Base-by-base conservation (phyloP, 2,888 invertebrate genomes). In the Agapostemon virescens region DNA sequence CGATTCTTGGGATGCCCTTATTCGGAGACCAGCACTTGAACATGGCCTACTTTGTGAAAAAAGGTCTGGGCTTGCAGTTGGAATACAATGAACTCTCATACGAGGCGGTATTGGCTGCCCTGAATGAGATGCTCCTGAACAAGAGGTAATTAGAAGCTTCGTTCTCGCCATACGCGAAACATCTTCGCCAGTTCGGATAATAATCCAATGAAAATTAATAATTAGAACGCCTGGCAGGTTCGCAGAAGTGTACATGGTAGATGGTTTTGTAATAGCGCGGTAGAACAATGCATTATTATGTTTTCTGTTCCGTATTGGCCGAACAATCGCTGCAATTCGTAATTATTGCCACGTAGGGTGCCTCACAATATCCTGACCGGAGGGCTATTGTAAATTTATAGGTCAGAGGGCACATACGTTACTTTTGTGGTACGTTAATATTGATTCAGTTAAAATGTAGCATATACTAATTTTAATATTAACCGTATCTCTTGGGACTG, bases 1-100 rank as follows among this genome's bases (percentile, higher is more conserved):
- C 90, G 6, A 87, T 91, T 84, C 84, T 91, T n/a, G 89, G 88
- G 20, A 83, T 92, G 61, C 89, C 90, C 20, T 69, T 91, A 4
- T 90, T 90, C 61, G 89, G 84, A 0, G 91, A 92, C 85, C 91
- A 91, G 71, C 36, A 79, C 63, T 69, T 81, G 30, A 91, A 90
- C 78, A 80, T 89, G 36, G 80, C 85, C 69, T 82, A 84, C 42
- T 85, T 84, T 26, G 84, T 61, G 40, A 13, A 85, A 9, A 88
- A 86, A 33, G 82, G 89, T n/a, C 85, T 86, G 6, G 69, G 87
- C 15, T 33, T 78, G 70, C 11, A 89, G 30, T 49, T 84, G 33
- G 23, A 85, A 76, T 74, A 86, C 76, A 38, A 74, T 20, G 63
- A 86, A 36, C 72, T 90, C 11, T 87, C 89, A 1, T 84, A 84